phyloP scores from a whole-genome alignment of 2,797 vertebrate species.

The Sebastes minor region DNA sequence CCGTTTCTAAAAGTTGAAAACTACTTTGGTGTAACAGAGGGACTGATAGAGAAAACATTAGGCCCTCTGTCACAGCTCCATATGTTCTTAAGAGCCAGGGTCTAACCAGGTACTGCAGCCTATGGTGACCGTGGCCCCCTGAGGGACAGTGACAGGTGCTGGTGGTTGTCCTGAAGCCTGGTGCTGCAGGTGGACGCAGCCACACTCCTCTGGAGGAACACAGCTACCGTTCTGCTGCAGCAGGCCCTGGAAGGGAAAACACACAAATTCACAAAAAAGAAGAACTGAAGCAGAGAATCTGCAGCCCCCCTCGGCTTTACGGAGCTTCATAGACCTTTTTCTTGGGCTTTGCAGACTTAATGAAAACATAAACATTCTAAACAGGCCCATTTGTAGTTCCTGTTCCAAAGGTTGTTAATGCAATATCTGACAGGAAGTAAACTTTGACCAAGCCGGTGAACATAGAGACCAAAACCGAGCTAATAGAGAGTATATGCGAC shows the following conservation, averaged over 20 bases:
- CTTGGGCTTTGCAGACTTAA: too few species aligned
- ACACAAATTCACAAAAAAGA: background rate
- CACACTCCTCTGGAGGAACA: conserved; percentile 80
- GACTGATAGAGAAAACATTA: background rate
- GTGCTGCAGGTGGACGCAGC: conserved; percentile 79
- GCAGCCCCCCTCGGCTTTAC: background rate
- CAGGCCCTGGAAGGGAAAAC: conserved; percentile 73
- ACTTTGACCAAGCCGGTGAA: too few species aligned
- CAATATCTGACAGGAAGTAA: too few species aligned
- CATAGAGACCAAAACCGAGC: too few species aligned
- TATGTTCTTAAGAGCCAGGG: background rate
- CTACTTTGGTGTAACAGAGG: too few species aligned
- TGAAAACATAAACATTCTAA: too few species aligned
- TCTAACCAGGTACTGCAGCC: conserved; percentile 91
- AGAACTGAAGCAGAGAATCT: background rate
- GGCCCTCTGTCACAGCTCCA: background rate
- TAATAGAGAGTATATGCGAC: background rate
- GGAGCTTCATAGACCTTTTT: background rate
- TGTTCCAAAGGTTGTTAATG: too few species aligned
- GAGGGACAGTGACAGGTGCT: conserved; percentile 70
- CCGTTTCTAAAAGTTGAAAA: background rate
- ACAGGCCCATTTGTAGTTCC: too few species aligned
- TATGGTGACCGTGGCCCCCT: conserved; percentile 73
- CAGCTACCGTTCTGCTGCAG: conserved; percentile 86
- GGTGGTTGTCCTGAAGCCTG: conserved; percentile 48